These are phyloP conservation scores for Porites cylindrica DNA, from an alignment of 92 coral and sea anemone species.

Conservation along the genomic window DNA sequence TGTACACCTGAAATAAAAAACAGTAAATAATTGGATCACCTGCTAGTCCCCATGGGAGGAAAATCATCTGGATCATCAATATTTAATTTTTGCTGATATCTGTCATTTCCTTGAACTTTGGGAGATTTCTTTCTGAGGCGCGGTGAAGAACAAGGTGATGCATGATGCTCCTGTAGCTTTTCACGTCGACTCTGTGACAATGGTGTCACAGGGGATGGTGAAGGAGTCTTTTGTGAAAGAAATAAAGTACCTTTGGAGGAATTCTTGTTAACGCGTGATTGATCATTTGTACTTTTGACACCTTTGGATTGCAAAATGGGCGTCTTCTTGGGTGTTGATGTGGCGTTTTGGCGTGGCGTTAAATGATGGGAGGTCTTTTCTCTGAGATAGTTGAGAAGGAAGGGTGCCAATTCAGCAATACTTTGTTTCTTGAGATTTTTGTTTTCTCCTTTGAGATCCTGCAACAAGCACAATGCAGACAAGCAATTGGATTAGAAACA, in stretches of 20 bases:
- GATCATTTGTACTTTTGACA: slow-evolving; percentile 10
- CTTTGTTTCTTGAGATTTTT: not conserved
- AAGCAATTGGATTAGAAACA: not conserved
- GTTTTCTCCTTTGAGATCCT: not conserved
- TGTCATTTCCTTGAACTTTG: slow-evolving; percentile 53
- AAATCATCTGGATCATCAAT: slow-evolving; percentile 89
- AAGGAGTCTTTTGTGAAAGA: slow-evolving; percentile 68
- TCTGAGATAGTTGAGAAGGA: slow-evolving; percentile 89
- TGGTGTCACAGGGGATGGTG: slow-evolving; percentile 51
- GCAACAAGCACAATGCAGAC: not conserved
- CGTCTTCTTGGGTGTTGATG: slow-evolving; percentile 78
- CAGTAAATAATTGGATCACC: not conserved
- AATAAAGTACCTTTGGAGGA: slow-evolving; percentile 77
- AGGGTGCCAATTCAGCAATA: slow-evolving; percentile 83
- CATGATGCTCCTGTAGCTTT: slow-evolving; percentile 45
- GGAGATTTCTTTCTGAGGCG: slow-evolving; percentile 73
- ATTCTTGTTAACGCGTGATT: slow-evolving; percentile 44
- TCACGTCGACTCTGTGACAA: slow-evolving; percentile 58
- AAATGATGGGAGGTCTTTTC: slow-evolving; percentile 89
- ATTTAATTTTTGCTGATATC: slow-evolving; percentile 62
- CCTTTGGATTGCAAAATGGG: slow-evolving; percentile 41
- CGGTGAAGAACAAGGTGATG: slow-evolving; percentile 79
- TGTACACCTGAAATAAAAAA: too few species aligned
- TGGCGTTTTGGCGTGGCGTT: slow-evolving; percentile 77
- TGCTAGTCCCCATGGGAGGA: slow-evolving; percentile 79